phyloP scores from a whole-genome alignment of 2,888 invertebrate species.

The Troides oblongomaculatus region DNA sequence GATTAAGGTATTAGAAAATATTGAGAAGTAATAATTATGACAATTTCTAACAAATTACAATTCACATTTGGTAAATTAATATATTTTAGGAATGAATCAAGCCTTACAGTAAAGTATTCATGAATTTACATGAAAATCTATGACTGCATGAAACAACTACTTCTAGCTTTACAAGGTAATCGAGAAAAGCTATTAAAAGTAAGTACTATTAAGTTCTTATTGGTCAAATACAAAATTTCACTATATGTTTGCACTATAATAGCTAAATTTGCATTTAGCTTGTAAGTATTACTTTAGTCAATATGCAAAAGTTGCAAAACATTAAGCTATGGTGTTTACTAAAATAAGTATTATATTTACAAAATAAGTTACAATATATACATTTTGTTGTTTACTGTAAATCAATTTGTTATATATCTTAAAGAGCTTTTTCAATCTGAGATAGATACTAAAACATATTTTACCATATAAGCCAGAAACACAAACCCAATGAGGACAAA shows the following conservation, averaged over 20 bases:
- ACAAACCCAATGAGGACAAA: conserved; percentile 94
- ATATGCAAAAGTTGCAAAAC: conserved; percentile 18
- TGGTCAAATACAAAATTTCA: neutral
- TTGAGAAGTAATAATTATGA: neutral
- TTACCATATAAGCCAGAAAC: conserved; percentile 94
- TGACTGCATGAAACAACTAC: conserved; percentile 14
- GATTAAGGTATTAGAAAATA: neutral
- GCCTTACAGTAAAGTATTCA: conserved; percentile 11
- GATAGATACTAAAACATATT: conserved; percentile 91
- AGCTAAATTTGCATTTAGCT: conserved; percentile 9
- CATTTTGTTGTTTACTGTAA: conserved; percentile 38
- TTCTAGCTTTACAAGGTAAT: conserved; percentile 12
- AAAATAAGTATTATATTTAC: conserved; percentile 53
- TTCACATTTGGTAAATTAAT: conserved; percentile 8
- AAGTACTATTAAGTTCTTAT: too few relatives aligned
- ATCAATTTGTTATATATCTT: conserved; percentile 28
- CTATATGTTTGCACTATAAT: conserved; percentile 13
- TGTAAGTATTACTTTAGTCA: conserved; percentile 5
- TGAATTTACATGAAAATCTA: conserved; percentile 8
- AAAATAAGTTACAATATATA: conserved; percentile 78
- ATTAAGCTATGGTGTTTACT: conserved; percentile 8
- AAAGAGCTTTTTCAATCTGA: conserved; percentile 70
- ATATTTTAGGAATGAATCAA: conserved; percentile 24
- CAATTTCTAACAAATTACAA: neutral
- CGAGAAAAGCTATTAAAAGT: neutral